These are phyloP conservation scores for Oryctolagus cuniculus DNA, from an alignment of 2,113 vertebrate genomes.

Conservation along the genomic window mOryCun1.1 NC_091434.1:27596501-27597000, in stretches of 20 bases:
- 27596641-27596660: not conserved
- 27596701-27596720: not conserved
- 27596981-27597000: not conserved
- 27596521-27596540: accelerated
- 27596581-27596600: not conserved
- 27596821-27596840: not conserved
- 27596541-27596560: not conserved
- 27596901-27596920: not conserved
- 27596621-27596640: not conserved
- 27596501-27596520: not conserved
- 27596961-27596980: not conserved
- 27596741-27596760: not conserved
- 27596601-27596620: not conserved
- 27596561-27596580: accelerated
- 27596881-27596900: not conserved
- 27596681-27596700: not conserved
- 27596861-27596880: not conserved
- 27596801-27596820: not conserved
- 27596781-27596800: not conserved
- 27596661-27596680: constrained; percentile 10
- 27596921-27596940: not conserved
- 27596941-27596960: not conserved
- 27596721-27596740: not conserved
- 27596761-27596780: not conserved
- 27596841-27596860: not conserved